Evolutionary conservation across 2,888 invertebrate genomes (phyloP), one percentile per base, ranked within the genome.

Genomic region (Iselma pallidipennis): DNA sequence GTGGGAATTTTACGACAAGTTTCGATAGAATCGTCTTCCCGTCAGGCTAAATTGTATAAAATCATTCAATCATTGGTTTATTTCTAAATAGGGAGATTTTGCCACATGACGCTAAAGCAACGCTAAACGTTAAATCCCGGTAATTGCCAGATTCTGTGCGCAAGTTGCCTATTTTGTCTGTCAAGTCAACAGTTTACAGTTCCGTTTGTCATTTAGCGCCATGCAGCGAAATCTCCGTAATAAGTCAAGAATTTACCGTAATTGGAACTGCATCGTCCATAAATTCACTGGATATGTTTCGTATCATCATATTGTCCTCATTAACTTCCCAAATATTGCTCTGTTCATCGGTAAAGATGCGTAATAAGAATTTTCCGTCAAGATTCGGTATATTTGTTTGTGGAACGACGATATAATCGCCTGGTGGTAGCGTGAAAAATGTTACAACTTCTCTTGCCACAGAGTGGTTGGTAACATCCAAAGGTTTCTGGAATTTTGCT

Each of bases 311-410:
- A 78, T 91, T 91, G 78, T 91, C 91, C 75, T 91, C 90, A 78
- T 91, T 91, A 59, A 89, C 89, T 83, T 91, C 90, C 89, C 90
- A 91, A 69, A 91, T 89, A 80, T 88, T 88, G 71, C 88, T 87
- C 78, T 88, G 89, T 75, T 88, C 88, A 81, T 91, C 90, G 12
- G 90, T 90, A 69, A 90, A 84, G 68, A 91, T 87, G 71, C 90
- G 83, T 67, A 91, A 83, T 63, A 91, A 83, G 81, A 91, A 91
- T 80, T 87, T 87, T 62, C 88, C 89, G 77, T 89, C 89, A 65
- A 87, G 83, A 82, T 89, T 87, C 58, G 89, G 85, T 61, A 86
- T 83, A 68, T 88, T 87, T 59, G 90, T 88, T 82, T 89, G 89
- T 61, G 91, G 89, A 69, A 91, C 87, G 57, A 90, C 88, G 58